Conservation (phyloP, 1,140 invertebrate species). For the Phortica variegata region DNA sequence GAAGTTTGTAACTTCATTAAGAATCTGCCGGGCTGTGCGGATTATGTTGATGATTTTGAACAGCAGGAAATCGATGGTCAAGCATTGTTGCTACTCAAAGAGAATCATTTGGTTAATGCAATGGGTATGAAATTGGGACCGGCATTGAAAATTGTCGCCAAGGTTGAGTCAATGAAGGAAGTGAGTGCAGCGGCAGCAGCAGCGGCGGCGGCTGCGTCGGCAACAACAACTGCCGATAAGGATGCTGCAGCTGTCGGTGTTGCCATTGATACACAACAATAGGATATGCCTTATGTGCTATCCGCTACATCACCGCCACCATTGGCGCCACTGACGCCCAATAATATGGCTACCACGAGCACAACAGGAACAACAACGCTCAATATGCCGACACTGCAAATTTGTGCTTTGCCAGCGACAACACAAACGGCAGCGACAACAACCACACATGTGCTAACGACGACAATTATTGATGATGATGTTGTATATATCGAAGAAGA, state of each 20-base stretch:
- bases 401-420: slow-evolving; percentile 11
- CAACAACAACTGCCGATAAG: slow-evolving; percentile 19
- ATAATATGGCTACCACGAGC: no score
- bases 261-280: neutral
- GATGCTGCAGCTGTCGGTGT: slow-evolving; percentile 30
- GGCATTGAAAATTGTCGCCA: slow-evolving; percentile 89
- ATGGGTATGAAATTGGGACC: slow-evolving; percentile 95
- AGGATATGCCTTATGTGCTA: neutral
- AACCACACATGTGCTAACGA: slow-evolving; percentile 27
- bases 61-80: slow-evolving; percentile 96
- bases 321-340: neutral
- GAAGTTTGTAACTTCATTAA: slow-evolving; percentile 85
- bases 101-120: slow-evolving; percentile 90
- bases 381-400: slow-evolving; percentile 1
- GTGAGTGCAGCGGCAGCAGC: slow-evolving; percentile 15
- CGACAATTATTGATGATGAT: neutral
- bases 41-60: slow-evolving; percentile 93
- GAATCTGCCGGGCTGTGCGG: slow-evolving; percentile 82
- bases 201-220: slow-evolving; percentile 13
- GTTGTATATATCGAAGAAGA: neutral
- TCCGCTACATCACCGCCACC: neutral
- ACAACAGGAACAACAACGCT: no score
- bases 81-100: slow-evolving; percentile 89
- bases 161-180: slow-evolving; percentile 56
- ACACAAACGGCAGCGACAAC: slow-evolving; percentile 31